Conservation (phyloP, 1,140 invertebrate genomes). For the Temnothorax longispinosus region DNA sequence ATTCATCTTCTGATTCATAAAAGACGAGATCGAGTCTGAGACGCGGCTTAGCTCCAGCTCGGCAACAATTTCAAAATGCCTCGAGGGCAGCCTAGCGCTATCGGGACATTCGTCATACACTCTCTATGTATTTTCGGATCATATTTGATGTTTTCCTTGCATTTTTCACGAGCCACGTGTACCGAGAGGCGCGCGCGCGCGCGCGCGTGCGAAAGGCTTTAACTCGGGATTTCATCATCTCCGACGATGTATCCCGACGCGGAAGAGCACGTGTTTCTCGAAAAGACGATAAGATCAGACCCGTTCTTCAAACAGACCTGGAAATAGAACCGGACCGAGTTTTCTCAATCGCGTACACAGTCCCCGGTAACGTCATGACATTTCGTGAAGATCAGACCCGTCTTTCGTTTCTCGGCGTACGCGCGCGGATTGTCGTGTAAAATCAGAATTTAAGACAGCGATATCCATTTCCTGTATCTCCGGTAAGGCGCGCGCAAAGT, state of each 20-base stretch:
- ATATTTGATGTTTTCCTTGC: slow-evolving; percentile 37
- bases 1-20: slow-evolving; percentile 44
- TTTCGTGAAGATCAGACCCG: slow-evolving; percentile 49
- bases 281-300: slow-evolving; percentile 44
- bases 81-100: neutral
- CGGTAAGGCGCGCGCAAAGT: neutral
- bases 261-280: slow-evolving; percentile 19
- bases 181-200: neutral
- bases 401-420: neutral
- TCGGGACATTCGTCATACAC: slow-evolving; percentile 31
- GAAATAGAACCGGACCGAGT: slow-evolving; percentile 53
- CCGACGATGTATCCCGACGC: slow-evolving; percentile 15
- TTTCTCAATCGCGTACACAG: slow-evolving; percentile 25
- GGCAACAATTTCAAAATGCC: slow-evolving; percentile 29
- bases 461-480: slow-evolving; percentile 27
- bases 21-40: slow-evolving; percentile 3
- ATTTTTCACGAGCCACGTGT: slow-evolving; percentile 38
- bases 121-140: slow-evolving; percentile 34
- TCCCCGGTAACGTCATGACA: slow-evolving; percentile 53
- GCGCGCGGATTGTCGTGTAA: slow-evolving; percentile 21
- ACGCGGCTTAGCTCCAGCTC: neutral
- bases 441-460: slow-evolving; percentile 49
- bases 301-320: slow-evolving; percentile 45
- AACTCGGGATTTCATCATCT: slow-evolving; percentile 39
- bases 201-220: neutral